Percentiles rank a stretch among this genome's conserved stretches.
Evolutionary conservation across 2,888 invertebrate species (phyloP).

Genomic region (Arctia plantaginis): DNA sequence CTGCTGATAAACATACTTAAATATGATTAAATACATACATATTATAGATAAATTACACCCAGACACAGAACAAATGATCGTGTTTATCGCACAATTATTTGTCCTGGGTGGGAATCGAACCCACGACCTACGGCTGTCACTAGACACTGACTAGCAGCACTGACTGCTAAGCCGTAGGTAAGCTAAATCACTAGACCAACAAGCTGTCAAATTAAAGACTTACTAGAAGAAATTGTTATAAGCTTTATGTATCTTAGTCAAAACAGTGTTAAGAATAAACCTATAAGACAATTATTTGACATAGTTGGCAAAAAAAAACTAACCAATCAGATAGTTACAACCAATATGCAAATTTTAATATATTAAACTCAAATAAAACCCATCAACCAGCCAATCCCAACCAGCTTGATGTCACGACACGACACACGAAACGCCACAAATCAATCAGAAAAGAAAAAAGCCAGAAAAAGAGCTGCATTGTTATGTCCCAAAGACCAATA

Average conservation of each 20-base stretch:
- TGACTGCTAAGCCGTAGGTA: too few species aligned
- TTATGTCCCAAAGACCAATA: slow-evolving; percentile 82
- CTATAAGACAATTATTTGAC: neutral
- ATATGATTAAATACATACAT: too few species aligned
- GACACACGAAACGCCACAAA: slow-evolving; percentile 68
- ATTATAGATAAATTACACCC: too few species aligned
- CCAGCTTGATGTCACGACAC: slow-evolving; percentile 48
- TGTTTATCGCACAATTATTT: too few species aligned
- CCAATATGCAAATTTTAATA: slow-evolving; percentile 43
- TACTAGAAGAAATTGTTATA: neutral
- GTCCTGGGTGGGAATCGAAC: too few species aligned
- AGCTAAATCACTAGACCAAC: too few species aligned
- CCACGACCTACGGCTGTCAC: too few species aligned
- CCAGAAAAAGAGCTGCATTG: slow-evolving; percentile 56
- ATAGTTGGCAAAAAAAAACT: slow-evolving; percentile 10
- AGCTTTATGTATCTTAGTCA: neutral
- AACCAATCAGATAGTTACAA: slow-evolving; percentile 20
- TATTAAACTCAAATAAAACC: slow-evolving; percentile 42
- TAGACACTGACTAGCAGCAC: too few species aligned
- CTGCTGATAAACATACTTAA: too few species aligned
- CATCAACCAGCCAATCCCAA: slow-evolving; percentile 47
- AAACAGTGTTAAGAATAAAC: neutral
- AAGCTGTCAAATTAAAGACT: neutral
- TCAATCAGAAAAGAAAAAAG: slow-evolving; percentile 72
- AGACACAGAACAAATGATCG: too few species aligned